A percentile compares a stretch with the other conserved stretches of the same genome.
Conservation (phyloP, 2,797 vertebrate species). For the Sebastes kiyomatsui region DNA sequence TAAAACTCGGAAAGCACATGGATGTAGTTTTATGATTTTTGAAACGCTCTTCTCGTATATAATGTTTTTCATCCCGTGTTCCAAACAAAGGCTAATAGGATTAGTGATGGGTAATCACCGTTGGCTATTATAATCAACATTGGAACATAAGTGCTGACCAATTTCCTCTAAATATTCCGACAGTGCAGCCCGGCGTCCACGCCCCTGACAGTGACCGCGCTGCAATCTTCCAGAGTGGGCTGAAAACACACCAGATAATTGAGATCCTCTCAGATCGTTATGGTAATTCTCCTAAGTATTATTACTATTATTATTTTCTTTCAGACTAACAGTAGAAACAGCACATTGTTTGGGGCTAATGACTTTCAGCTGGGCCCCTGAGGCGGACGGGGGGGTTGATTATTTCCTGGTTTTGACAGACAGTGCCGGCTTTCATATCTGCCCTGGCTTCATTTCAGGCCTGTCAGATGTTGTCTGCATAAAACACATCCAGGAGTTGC, state of each 20-base stretch:
- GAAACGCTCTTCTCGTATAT: slow-evolving; percentile 3
- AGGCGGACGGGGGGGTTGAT: slow-evolving; percentile 86
- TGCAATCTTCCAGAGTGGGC: slow-evolving; percentile 25
- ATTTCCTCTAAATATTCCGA: slow-evolving; percentile 23
- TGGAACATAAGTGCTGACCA: slow-evolving; percentile 40
- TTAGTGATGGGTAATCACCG: slow-evolving; percentile 84
- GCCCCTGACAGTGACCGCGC: slow-evolving; percentile 15
- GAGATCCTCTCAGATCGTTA: slow-evolving; percentile 87
- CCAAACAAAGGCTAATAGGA: slow-evolving; percentile 78
- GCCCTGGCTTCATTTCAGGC: slow-evolving; percentile 85
- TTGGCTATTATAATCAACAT: slow-evolving; percentile 63
- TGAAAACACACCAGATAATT: slow-evolving; percentile 81
- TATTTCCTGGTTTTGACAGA: slow-evolving; percentile 94
- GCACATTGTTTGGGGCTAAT: slow-evolving; percentile 92
- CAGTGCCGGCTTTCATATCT: slow-evolving; percentile 89
- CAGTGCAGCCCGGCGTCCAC: slow-evolving; percentile 10
- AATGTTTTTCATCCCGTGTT: slow-evolving; percentile 70
- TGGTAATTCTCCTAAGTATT: slow-evolving; percentile 87
- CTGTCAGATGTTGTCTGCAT: slow-evolving; percentile 88
- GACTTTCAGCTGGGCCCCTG: slow-evolving; percentile 92
- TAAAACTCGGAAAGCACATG: slow-evolving; percentile 68
- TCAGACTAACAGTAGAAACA: slow-evolving; percentile 90
- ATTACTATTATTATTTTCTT: slow-evolving; percentile 71
- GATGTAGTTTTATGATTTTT: slow-evolving; percentile 32
- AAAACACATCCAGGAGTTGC: slow-evolving; percentile 84